Evolutionary conservation across 1,140 invertebrate genomes (phyloP).

Genomic region (Drosophila asahinai): DNA sequence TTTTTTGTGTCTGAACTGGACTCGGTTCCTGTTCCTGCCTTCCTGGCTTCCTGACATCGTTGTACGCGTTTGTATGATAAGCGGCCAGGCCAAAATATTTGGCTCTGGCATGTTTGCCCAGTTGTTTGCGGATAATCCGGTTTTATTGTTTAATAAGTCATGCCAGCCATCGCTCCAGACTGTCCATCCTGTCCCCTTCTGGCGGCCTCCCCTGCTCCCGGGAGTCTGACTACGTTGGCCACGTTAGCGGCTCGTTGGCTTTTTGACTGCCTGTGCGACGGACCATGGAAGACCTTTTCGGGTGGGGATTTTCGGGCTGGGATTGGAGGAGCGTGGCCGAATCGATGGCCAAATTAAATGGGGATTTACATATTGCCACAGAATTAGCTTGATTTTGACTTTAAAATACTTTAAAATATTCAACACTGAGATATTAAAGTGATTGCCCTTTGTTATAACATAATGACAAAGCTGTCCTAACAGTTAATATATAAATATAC

Average conservation of each 20-base stretch:
- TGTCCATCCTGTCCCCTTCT: slow-evolving; percentile 13
- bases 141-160: slow-evolving; percentile 84
- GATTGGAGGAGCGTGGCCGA: slow-evolving; percentile 9
- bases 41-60: slow-evolving; percentile 18
- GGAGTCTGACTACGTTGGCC: slow-evolving; percentile 22
- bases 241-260: slow-evolving; percentile 52
- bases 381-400: slow-evolving; percentile 15
- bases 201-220: not conserved
- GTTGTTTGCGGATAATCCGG: slow-evolving; percentile 82
- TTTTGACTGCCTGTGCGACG: slow-evolving; percentile 51
- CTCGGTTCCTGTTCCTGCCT: slow-evolving; percentile 25
- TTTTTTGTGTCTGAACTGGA: slow-evolving; percentile 48
- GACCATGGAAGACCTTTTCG: slow-evolving; percentile 20
- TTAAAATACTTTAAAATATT: too few relatives aligned
- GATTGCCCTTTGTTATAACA: too few relatives aligned
- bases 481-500: too few relatives aligned
- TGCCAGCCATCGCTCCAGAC: slow-evolving; percentile 51
- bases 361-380: slow-evolving; percentile 24
- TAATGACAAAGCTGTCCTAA: too few relatives aligned
- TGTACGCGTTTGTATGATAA: slow-evolving; percentile 53
- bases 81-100: slow-evolving; percentile 68
- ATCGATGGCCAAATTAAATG: slow-evolving; percentile 56
- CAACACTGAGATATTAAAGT: not conserved
- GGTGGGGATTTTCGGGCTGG: slow-evolving; percentile 15
- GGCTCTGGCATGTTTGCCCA: slow-evolving; percentile 73